A percentile compares a stretch with the other conserved stretches of the same genome.
These are phyloP conservation scores for Brachyptera risi DNA, from an alignment of 2,888 invertebrate genomes.

Conservation along the genomic window DNA sequence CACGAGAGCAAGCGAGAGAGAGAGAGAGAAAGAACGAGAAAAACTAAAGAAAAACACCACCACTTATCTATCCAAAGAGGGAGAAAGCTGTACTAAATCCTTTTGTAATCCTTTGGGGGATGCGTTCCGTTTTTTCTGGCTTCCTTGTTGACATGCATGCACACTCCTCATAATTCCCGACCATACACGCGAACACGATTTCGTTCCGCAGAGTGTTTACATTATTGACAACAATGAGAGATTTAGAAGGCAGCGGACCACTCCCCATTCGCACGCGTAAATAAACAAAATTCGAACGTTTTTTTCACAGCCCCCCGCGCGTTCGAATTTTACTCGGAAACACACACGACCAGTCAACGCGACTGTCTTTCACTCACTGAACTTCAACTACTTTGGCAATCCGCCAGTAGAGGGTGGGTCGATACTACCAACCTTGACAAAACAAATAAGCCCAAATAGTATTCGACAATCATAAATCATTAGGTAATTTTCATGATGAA, in stretches of 20 bases:
- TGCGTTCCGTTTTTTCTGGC: background rate
- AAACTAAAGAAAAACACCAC: background rate
- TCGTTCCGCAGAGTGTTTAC: too few species aligned
- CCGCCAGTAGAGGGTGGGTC: background rate
- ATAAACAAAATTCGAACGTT: background rate
- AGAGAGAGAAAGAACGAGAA: too few species aligned
- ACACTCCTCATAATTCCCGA: background rate
- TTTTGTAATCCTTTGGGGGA: background rate
- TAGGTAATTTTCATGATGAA: too few species aligned
- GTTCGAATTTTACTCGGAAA: background rate
- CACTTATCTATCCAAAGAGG: background rate
- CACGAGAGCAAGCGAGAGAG: too few species aligned
- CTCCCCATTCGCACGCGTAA: background rate
- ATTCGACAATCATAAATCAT: too few species aligned
- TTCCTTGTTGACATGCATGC: background rate
- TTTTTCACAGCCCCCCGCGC: background rate
- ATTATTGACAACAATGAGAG: too few species aligned
- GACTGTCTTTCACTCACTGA: background rate
- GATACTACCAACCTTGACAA: background rate
- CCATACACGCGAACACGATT: background rate
- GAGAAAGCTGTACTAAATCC: background rate
- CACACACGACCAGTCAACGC: background rate
- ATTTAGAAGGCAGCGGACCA: too few species aligned
- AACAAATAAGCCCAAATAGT: too few species aligned
- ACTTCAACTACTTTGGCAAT: background rate